Base-by-base conservation (phyloP, 2,113 vertebrate genomes). In the Phocoena sinus region DNA sequence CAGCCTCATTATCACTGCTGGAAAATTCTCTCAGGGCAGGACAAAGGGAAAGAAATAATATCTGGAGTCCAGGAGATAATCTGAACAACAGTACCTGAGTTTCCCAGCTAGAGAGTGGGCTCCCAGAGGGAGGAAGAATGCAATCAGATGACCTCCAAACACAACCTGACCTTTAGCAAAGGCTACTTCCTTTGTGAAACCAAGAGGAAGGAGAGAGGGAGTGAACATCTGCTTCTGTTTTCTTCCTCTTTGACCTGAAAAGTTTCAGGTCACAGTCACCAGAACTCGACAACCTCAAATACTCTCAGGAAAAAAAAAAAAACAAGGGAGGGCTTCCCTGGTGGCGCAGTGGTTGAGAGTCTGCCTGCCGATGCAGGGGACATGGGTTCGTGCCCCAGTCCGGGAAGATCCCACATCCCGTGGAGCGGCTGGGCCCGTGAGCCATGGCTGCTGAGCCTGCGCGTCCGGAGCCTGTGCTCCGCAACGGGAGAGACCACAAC, bases 91-190 rank as follows among this genome's bases (percentile, higher is more conserved):
- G 31, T 28, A 31, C 73, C 83, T 23, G 36, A 83, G 15, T 60
- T 41, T 28, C 65, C 8, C 31, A 23, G 41, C 25, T 84, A 58
- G 8, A 85, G 31, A 89, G 26, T 26, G 36, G 56, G 47, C 80
- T 70, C 77, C 65, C 44, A 20, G 14, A 4, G 58, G 79, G 47
- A 89, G 94, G 47, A 62, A 82, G 50, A 93, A 77, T 31, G 15
- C 31, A 84, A 63, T 8, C 21, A 76, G 56, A 47, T 15, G 1
- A 13, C 73, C 47, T 73, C 67, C n/a, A 56, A 68, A 88, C 10
- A 84, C 73, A 53, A 58, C 33, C 83, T 87, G 83, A 94, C 74
- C 76, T 96, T 96, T 89, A 93, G 53, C 41, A 97, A 95, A 89
- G 41, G 33, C n/a, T 63, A 50, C 41, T 68, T 86, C 89, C 36